phyloP scores from a whole-genome alignment of 2,888 invertebrate genomes.

The Steinernema scapterisci region DNA sequence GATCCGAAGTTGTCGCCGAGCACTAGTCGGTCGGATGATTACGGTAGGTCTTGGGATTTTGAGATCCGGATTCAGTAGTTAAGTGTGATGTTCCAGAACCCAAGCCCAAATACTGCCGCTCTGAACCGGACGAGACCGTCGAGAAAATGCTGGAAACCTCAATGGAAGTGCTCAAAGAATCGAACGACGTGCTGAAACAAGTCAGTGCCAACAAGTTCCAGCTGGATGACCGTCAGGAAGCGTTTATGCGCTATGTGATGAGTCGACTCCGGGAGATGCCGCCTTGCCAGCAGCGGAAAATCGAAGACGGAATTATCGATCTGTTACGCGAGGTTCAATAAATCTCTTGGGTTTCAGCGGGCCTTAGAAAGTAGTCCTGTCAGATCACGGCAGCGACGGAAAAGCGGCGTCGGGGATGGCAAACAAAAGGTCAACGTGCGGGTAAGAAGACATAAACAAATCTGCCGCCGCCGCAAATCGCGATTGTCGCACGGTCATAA shows the following conservation, averaged over 20 bases:
- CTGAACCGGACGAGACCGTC: constrained; percentile 3
- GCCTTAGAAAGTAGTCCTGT: no score
- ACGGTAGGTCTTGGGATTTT: constrained; percentile 8
- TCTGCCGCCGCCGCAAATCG: no score
- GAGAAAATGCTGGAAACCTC: constrained; percentile 23
- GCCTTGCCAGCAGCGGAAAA: background rate
- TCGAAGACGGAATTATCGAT: constrained; percentile 24
- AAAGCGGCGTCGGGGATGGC: no score
- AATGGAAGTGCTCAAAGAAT: constrained; percentile 2
- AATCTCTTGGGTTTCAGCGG: background rate
- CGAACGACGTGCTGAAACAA: constrained; percentile 12
- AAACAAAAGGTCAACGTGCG: no score
- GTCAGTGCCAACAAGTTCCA: background rate
- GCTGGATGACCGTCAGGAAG: background rate
- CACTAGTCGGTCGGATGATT: constrained; percentile 13
- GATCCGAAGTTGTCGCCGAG: constrained; percentile 23
- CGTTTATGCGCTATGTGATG: constrained; percentile 23
- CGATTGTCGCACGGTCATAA: no score
- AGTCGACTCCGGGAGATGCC: constrained; percentile 9
- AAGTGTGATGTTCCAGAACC: constrained; percentile 21
- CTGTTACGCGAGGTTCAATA: constrained; percentile 23
- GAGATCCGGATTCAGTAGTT: background rate
- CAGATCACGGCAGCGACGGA: no score
- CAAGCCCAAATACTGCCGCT: background rate
- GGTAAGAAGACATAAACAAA: no score